phyloP scores from a whole-genome alignment of 2,113 vertebrate genomes.

The Lampris incognitus region DNA sequence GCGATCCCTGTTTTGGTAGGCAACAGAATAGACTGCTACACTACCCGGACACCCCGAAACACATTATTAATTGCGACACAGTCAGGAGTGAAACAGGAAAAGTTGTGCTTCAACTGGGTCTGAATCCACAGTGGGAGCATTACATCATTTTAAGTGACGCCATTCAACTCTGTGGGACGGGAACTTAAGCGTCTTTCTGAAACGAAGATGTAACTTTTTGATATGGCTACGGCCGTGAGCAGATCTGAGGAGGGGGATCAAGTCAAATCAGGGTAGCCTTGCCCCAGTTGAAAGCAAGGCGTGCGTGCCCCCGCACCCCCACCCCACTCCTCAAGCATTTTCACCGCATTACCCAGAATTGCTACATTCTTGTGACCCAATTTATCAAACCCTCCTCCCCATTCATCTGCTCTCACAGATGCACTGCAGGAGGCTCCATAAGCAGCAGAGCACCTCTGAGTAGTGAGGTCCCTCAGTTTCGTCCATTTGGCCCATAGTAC shows the following conservation, averaged over 20 bases:
- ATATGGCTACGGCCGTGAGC: slow-evolving; percentile 13
- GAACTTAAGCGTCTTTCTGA: slow-evolving; percentile 1
- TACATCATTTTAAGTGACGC: not conserved
- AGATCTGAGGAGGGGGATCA: not conserved
- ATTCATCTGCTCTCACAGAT: slow-evolving; percentile 78
- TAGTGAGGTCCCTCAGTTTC: slow-evolving; percentile 51
- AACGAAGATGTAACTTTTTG: slow-evolving; percentile 38
- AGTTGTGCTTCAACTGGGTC: not conserved
- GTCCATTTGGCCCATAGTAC: slow-evolving; percentile 51
- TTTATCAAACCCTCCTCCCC: slow-evolving; percentile 75
- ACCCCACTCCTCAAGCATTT: slow-evolving; percentile 68
- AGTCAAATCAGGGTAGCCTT: slow-evolving; percentile 39
- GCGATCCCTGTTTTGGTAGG: too few species aligned
- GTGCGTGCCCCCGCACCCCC: slow-evolving; percentile 51
- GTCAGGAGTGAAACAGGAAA: not conserved
- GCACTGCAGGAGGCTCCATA: slow-evolving; percentile 64
- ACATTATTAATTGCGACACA: not conserved
- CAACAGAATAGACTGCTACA: not conserved
- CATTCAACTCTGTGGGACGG: not conserved
- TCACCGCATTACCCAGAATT: slow-evolving; percentile 78
- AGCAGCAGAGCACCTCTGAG: slow-evolving; percentile 70
- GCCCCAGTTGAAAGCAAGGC: slow-evolving; percentile 59
- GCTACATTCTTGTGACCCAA: slow-evolving; percentile 72
- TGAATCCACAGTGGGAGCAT: not conserved
- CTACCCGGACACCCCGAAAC: not conserved